Evolutionary conservation across 2,113 vertebrate species (phyloP).

Genomic region (Sorex araneus): DNA sequence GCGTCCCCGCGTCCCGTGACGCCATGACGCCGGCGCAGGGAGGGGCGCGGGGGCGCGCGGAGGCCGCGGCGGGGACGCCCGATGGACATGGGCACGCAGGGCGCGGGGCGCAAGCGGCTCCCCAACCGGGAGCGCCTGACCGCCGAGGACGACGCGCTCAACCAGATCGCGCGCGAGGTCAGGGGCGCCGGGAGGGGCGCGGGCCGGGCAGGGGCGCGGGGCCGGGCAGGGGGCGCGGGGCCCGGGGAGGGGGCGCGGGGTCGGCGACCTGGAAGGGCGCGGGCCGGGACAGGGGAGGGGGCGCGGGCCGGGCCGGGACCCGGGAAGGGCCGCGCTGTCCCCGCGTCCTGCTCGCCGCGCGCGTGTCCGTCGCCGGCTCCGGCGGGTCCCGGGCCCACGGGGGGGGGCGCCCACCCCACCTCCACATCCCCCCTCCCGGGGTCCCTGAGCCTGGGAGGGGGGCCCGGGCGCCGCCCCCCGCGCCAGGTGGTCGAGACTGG

Average conservation of each 20-base stretch:
- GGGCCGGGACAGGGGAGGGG: neutral
- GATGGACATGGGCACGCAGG: slow-evolving; percentile 94
- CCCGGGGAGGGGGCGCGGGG: slow-evolving; percentile 91
- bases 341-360: no score
- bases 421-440: neutral
- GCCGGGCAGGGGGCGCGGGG: neutral
- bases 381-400: no score
- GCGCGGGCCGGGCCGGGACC: neutral
- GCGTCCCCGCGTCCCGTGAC: slow-evolving; percentile 66
- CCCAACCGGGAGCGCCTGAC: slow-evolving; percentile 93
- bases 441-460: no score
- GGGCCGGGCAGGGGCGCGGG: neutral
- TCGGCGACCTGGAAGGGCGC: slow-evolving; percentile 72
- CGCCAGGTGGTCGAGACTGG: no score
- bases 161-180: slow-evolving; percentile 96
- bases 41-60: slow-evolving; percentile 60
- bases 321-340: neutral
- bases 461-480: no score
- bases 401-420: no score
- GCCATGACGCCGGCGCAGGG: slow-evolving; percentile 82
- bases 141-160: slow-evolving; percentile 95
- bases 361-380: no score
- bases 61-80: neutral
- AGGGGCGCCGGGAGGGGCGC: no score
- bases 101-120: slow-evolving; percentile 93